Evolutionary conservation across 2,797 vertebrate species (phyloP), one percentile per base, ranked within the genome.

Genomic region (Diplodus puntazzo): DNA sequence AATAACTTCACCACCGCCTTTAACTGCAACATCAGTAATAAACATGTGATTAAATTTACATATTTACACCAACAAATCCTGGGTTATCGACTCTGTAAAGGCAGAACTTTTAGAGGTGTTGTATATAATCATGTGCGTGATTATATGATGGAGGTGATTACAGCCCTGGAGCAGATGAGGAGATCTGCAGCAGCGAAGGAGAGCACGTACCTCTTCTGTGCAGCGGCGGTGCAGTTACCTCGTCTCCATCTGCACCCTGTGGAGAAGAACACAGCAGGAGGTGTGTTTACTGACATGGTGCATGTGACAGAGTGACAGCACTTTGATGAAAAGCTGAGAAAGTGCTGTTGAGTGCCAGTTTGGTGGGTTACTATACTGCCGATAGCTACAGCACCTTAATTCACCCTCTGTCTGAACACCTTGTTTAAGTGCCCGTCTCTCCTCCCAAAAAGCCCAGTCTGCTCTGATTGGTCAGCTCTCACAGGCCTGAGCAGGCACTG

Each of bases 191-290:
- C 62, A 52, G 27, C 14, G 49, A 20, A 25, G 2, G 34, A 23
- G 2, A 16, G 14, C 5, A 1, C 39, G 18, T 64, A 93, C 93
- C 93, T 92, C 72, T 78, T 43, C 84, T 88, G 68, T 93, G 91
- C 72, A 90, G 81, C 0, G 91, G 91, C 1, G 66, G 80, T 0
- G 78, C 70, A 0, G 64, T 77, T 58, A 86, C 84, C 63, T 94
- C 92, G 0, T 94, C 92, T 77, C 91, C 92, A 27, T 93, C 93
- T 23, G 83, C 81, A 7, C 89, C 92, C 93, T 94, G 88, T 0
- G 23, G 63, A 88, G 21, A 21, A 77, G 39, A 17, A 81, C 68
- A 79, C 18, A 78, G 55, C 45, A 69, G 59, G 50, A 64, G 45
- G 20, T 11, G 2, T 18, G 48, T 57, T 79, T 55, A 73, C 45